phyloP scores from a whole-genome alignment of 2,888 invertebrate species.

The Eledona agricola region DNA sequence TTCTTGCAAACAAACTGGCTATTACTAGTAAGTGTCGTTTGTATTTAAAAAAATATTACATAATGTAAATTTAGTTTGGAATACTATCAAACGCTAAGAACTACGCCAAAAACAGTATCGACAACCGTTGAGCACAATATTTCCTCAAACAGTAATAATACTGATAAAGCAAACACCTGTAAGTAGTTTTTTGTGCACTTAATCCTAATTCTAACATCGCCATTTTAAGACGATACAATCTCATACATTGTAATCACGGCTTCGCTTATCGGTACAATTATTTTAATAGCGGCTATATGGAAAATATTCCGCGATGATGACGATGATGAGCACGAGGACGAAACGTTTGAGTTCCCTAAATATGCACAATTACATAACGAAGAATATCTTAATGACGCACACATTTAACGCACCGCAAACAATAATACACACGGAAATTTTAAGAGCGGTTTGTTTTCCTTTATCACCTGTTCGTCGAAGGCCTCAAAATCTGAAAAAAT shows the following conservation, averaged over 20 bases:
- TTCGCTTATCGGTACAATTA: constrained; percentile 23
- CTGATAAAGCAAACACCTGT: constrained; percentile 6
- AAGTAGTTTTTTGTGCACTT: constrained; percentile 3
- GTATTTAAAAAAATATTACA: neutral
- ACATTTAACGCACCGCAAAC: constrained; percentile 16
- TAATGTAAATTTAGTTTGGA: neutral
- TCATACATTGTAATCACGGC: constrained; percentile 28
- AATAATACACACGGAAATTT: constrained; percentile 2
- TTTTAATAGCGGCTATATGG: constrained; percentile 11
- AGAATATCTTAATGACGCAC: constrained; percentile 30
- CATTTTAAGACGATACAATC: constrained; percentile 26
- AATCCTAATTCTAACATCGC: neutral
- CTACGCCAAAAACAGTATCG: constrained; percentile 1
- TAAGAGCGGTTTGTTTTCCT: neutral
- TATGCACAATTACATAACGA: constrained; percentile 33
- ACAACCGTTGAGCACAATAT: neutral
- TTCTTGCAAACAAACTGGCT: constrained; percentile 32
- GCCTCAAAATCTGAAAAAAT: constrained; percentile 30
- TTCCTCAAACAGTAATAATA: constrained; percentile 1
- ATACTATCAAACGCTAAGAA: neutral
- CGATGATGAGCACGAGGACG: constrained; percentile 22
- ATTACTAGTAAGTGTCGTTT: constrained; percentile 28
- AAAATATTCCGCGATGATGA: constrained; percentile 27
- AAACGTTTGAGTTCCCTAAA: constrained; percentile 31
- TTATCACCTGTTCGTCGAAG: constrained; percentile 9